Conservation (phyloP, 2,888 invertebrate genomes). For the Meteorus cinctellus region DNA sequence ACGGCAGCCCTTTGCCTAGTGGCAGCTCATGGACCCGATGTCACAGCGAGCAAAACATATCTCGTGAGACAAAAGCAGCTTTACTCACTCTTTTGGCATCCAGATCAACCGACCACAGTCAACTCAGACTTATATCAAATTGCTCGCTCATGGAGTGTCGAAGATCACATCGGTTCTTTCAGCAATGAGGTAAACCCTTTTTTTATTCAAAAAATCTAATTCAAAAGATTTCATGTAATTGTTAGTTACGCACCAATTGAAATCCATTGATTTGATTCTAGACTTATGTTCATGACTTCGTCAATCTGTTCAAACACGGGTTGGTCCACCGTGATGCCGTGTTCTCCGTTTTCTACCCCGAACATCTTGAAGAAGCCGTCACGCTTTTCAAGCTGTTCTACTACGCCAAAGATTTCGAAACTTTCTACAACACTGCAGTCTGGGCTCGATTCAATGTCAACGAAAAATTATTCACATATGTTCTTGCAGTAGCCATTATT, state of each 20-base stretch:
- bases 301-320: conserved; percentile 69
- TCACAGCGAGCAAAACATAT: conserved; percentile 64
- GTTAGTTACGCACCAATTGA: too few species aligned
- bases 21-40: conserved; percentile 62
- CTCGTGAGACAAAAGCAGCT: conserved; percentile 74
- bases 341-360: conserved; percentile 66
- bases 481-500: conserved; percentile 77
- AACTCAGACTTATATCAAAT: conserved; percentile 60
- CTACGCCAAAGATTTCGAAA: conserved; percentile 78
- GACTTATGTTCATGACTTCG: conserved; percentile 74
- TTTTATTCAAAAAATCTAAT: too few species aligned
- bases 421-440: conserved; percentile 77
- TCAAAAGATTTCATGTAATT: too few species aligned
- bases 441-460: conserved; percentile 78
- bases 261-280: conserved; percentile 63
- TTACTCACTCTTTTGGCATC: conserved; percentile 73
- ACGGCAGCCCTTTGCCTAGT: conserved; percentile 71
- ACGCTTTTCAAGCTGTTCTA: conserved; percentile 77
- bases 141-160: conserved; percentile 59
- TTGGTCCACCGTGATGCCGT: conserved; percentile 63
- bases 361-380: conserved; percentile 74
- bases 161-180: conserved; percentile 55
- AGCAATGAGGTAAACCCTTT: conserved; percentile 56
- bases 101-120: conserved; percentile 68
- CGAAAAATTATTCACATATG: conserved; percentile 79